phyloP scores from a whole-genome alignment of 2,797 vertebrate genomes.

The Ispidina picta region DNA sequence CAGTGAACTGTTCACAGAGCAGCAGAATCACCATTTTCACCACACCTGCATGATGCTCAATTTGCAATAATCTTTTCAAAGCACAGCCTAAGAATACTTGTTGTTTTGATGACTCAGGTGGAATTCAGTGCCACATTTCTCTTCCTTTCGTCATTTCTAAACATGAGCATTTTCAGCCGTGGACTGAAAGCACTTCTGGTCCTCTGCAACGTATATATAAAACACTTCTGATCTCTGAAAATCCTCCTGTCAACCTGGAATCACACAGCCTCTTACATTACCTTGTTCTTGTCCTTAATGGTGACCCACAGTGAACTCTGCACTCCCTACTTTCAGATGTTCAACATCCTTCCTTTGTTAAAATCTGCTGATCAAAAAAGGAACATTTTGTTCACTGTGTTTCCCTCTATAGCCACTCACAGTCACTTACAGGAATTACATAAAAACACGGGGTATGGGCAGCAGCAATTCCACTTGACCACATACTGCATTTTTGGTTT shows the following conservation, averaged over 20 bases:
- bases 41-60: conserved; percentile 40
- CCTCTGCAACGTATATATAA: conserved; percentile 51
- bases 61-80: conserved; percentile 61
- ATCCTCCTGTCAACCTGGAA: conserved; percentile 67
- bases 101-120: conserved; percentile 65
- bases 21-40: conserved; percentile 24
- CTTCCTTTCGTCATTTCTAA: conserved; percentile 59
- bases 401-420: conserved; percentile 36
- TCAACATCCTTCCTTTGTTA: conserved; percentile 50
- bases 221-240: conserved; percentile 61
- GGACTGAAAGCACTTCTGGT: conserved; percentile 61
- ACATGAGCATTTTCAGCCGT: conserved; percentile 63
- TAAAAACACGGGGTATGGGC: conserved; percentile 25
- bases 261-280: conserved; percentile 71
- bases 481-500: conserved; percentile 23
- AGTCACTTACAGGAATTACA: conserved; percentile 67
- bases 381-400: conserved; percentile 44
- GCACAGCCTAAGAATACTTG: conserved; percentile 56
- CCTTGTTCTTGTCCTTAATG: conserved; percentile 71
- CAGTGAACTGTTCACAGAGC: neutral
- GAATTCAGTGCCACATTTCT: conserved; percentile 50
- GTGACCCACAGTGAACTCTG: conserved; percentile 50
- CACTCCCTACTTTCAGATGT: conserved; percentile 60
- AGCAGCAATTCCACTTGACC: conserved; percentile 41
- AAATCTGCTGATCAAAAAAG: conserved; percentile 63